phyloP scores from a whole-genome alignment of 1,140 invertebrate genomes.

The Cotesia chilonis region DNA sequence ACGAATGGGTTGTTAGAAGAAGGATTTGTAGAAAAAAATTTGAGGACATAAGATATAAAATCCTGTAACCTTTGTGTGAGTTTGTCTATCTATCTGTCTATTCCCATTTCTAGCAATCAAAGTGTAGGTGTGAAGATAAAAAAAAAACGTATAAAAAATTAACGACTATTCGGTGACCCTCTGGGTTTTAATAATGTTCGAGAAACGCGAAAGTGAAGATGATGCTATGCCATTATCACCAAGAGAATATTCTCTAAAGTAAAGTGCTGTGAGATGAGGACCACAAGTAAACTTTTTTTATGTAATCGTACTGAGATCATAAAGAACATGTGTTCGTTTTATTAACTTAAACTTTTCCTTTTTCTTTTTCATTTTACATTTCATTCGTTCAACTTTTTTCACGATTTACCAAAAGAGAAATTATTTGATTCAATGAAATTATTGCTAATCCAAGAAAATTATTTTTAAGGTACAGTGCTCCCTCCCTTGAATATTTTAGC shows the following conservation, averaged over 20 bases:
- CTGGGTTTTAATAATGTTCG: conserved; percentile 31
- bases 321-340: conserved; percentile 19
- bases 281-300: conserved; percentile 24
- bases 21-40: no score
- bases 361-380: not conserved
- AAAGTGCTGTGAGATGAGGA: conserved; percentile 29
- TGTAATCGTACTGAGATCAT: conserved; percentile 27
- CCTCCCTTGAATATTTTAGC: no score
- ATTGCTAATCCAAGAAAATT: no score
- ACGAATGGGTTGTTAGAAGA: no score
- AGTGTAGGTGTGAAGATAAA: conserved; percentile 3
- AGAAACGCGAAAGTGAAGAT: conserved; percentile 10
- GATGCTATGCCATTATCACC: conserved; percentile 32
- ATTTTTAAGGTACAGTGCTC: no score
- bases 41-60: no score
- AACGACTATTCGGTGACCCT: conserved; percentile 16
- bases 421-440: no score
- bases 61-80: not conserved
- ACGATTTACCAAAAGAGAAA: no score
- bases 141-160: conserved; percentile 13
- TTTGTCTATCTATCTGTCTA: not conserved
- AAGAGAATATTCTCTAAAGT: conserved; percentile 33
- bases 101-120: no score
- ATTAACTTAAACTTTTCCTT: not conserved
- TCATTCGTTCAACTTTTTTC: conserved; percentile 1